Evolutionary conservation across 2,888 invertebrate species (phyloP).

Genomic region (Ptycholaimellus sp.): DNA sequence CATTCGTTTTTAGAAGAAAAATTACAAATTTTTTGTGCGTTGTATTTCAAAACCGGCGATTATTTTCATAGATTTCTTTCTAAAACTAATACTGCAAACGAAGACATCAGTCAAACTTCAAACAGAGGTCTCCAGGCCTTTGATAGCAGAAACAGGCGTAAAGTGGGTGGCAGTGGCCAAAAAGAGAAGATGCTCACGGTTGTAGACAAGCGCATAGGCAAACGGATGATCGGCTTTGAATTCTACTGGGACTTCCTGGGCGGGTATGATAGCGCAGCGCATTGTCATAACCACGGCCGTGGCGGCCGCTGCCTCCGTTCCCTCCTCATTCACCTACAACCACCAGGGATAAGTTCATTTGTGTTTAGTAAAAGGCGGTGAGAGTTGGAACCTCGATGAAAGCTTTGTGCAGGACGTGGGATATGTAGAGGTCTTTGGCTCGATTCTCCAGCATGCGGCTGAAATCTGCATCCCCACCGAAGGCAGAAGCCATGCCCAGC

Average conservation of each 20-base stretch:
- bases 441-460: background rate
- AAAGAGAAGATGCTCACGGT: constrained; percentile 8
- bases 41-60: too few species aligned
- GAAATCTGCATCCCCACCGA: constrained; percentile 3
- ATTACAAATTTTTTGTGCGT: too few species aligned
- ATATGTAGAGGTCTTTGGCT: constrained; percentile 3
- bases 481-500: constrained; percentile 4
- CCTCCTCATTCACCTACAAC: constrained; percentile 10
- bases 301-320: constrained; percentile 11
- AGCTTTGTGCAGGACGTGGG: constrained; percentile 6
- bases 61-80: too few species aligned
- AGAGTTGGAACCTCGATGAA: constrained; percentile 2
- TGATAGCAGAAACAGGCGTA: too few species aligned
- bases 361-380: background rate
- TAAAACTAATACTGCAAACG: too few species aligned
- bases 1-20: too few species aligned
- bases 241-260: background rate
- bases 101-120: too few species aligned
- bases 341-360: background rate
- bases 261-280: background rate
- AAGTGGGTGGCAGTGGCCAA: too few species aligned
- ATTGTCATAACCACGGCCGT: constrained; percentile 8
- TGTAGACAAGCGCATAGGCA: constrained; percentile 8
- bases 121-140: too few species aligned
- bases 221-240: constrained; percentile 14